Evolutionary conservation across 2,888 invertebrate species (phyloP).

Genomic region (Phlogophora meticulosa): DNA sequence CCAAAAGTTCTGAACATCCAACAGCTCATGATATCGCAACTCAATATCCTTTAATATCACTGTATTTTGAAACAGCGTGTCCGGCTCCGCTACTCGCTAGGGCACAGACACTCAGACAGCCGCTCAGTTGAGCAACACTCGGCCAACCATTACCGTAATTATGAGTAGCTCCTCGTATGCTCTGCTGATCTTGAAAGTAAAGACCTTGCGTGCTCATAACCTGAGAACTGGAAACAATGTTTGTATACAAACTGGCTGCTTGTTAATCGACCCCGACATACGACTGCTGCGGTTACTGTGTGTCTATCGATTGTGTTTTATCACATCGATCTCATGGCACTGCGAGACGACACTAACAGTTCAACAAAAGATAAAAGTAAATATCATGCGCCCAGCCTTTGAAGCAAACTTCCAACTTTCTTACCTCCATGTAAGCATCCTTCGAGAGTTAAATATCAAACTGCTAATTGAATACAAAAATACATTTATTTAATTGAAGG

Average conservation of each 20-base stretch:
- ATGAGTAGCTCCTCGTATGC: conserved; percentile 84
- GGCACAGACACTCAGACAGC: conserved; percentile 57
- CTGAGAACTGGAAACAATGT: conserved; percentile 84
- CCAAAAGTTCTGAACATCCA: not conserved
- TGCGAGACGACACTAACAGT: not conserved
- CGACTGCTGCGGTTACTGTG: conserved; percentile 17
- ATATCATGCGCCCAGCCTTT: not conserved
- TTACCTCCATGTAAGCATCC: conserved; percentile 10
- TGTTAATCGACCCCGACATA: conserved; percentile 61
- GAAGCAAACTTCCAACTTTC: not conserved
- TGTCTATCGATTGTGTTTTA: conserved; percentile 20
- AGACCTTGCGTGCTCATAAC: conserved; percentile 85
- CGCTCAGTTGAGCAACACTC: conserved; percentile 81
- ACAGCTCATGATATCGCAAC: conserved; percentile 66
- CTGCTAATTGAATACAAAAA: conserved; percentile 57
- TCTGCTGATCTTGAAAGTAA: conserved; percentile 91
- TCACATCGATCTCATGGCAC: not conserved
- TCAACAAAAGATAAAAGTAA: conserved; percentile 4
- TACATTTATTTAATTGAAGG: conserved; percentile 53
- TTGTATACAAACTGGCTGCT: conserved; percentile 79
- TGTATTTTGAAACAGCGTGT: conserved; percentile 80
- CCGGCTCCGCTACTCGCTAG: conserved; percentile 62
- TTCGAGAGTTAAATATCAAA: conserved; percentile 41
- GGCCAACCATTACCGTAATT: conserved; percentile 86
- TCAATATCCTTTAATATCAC: conserved; percentile 72